A percentile compares a stretch with the other conserved stretches of the same genome.
Evolutionary conservation across 1,140 invertebrate species (phyloP).

Genomic region (Drosophila lacteicornis): DNA sequence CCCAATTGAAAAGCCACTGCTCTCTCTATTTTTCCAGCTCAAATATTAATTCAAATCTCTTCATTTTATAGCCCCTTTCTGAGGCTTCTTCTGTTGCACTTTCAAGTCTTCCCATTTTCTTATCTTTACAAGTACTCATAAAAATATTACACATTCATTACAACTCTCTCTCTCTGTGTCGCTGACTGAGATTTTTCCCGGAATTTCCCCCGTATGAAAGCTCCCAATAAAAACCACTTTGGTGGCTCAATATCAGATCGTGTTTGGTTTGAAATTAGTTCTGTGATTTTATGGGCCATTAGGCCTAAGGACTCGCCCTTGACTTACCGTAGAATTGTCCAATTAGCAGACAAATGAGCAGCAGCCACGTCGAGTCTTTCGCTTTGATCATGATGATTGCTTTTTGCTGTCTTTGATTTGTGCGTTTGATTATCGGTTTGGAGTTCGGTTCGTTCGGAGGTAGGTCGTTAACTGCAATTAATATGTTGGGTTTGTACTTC

Average conservation of each 20-base stretch:
- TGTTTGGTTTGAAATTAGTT: slow-evolving; percentile 22
- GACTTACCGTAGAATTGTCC: slow-evolving; percentile 70
- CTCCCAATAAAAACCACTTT: slow-evolving; percentile 16
- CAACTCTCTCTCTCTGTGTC: slow-evolving; percentile 1
- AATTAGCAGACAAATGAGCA: slow-evolving; percentile 69
- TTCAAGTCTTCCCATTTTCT: slow-evolving; percentile 11
- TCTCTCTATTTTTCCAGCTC: background rate
- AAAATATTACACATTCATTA: slow-evolving; percentile 40
- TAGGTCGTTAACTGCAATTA: slow-evolving; percentile 81
- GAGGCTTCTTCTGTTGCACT: slow-evolving; percentile 25
- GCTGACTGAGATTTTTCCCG: background rate
- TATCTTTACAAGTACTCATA: slow-evolving; percentile 35
- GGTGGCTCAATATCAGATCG: slow-evolving; percentile 17
- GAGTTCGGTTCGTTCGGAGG: slow-evolving; percentile 51
- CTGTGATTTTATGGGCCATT: slow-evolving; percentile 41
- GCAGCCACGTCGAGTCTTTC: slow-evolving; percentile 59
- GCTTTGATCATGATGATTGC: slow-evolving; percentile 46
- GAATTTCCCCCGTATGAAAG: background rate
- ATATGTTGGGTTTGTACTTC: slow-evolving; percentile 67
- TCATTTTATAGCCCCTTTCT: background rate
- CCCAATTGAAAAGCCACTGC: background rate
- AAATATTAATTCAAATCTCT: background rate
- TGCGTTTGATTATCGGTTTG: slow-evolving; percentile 32
- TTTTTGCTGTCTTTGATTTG: slow-evolving; percentile 20
- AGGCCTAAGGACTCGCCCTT: slow-evolving; percentile 13